Evolutionary conservation across 1,140 invertebrate genomes (phyloP).

Genomic region (Caerostris extrusa): DNA sequence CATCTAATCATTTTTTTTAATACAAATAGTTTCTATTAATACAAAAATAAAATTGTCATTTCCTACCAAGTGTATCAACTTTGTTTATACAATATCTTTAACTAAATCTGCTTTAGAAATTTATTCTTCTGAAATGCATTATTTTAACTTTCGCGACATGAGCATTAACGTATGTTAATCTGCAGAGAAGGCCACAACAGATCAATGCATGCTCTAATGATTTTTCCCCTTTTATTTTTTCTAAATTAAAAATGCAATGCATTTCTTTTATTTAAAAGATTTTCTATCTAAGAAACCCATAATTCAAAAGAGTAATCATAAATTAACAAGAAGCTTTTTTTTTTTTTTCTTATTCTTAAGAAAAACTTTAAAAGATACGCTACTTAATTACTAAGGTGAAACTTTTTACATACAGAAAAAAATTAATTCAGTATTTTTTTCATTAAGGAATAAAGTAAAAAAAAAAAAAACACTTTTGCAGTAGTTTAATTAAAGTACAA

Average conservation of each 20-base stretch:
- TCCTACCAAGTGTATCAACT: no score
- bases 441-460: background rate
- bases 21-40: no score
- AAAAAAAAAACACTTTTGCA: constrained; percentile 14
- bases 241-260: background rate
- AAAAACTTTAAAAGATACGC: background rate
- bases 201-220: background rate
- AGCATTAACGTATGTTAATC: background rate
- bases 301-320: constrained; percentile 42
- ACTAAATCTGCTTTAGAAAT: no score
- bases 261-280: background rate
- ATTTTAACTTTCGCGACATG: no score
- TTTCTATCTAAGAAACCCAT: background rate
- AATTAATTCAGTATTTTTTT: constrained; percentile 21
- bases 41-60: no score
- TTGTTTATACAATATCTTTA: no score
- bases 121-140: no score
- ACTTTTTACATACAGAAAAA: background rate
- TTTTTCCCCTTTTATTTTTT: background rate
- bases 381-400: constrained; percentile 24
- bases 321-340: constrained; percentile 25
- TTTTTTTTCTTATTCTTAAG: background rate
- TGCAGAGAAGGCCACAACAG: background rate
- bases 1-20: no score
- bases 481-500: constrained; percentile 59